Conservation (phyloP, 2,797 vertebrate species). For the Leptodactylus fallax region DNA sequence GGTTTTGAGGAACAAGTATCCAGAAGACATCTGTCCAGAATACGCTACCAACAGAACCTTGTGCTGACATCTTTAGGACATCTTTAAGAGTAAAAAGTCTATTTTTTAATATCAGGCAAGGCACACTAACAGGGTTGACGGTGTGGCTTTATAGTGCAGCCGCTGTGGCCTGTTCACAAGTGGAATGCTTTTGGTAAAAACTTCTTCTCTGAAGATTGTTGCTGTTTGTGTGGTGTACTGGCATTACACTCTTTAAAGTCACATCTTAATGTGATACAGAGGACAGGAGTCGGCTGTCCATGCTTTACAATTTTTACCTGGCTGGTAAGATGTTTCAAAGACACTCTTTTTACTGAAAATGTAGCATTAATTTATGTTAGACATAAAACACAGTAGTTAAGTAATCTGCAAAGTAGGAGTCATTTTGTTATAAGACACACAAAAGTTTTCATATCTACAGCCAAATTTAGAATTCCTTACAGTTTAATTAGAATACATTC, state of each 20-base stretch:
- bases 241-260: conserved; percentile 19
- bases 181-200: background rate
- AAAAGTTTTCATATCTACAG: background rate
- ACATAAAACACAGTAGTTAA: background rate
- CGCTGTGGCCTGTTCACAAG: background rate
- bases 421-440: background rate
- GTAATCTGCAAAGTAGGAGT: background rate
- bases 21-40: conserved; percentile 17
- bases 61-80: background rate
- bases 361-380: conserved; percentile 4
- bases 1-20: conserved; percentile 35
- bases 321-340: background rate
- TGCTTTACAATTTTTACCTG: background rate
- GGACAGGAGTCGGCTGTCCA: background rate
- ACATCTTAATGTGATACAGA: conserved; percentile 6
- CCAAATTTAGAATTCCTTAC: background rate
- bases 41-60: background rate
- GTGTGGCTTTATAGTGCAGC: background rate
- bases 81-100: conserved; percentile 28
- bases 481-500: background rate
- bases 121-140: background rate
- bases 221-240: background rate
- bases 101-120: conserved; percentile 38
- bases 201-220: conserved; percentile 4
- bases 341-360: background rate